Base-by-base conservation (phyloP, 2,888 invertebrate genomes). In the Antitype chi region DNA sequence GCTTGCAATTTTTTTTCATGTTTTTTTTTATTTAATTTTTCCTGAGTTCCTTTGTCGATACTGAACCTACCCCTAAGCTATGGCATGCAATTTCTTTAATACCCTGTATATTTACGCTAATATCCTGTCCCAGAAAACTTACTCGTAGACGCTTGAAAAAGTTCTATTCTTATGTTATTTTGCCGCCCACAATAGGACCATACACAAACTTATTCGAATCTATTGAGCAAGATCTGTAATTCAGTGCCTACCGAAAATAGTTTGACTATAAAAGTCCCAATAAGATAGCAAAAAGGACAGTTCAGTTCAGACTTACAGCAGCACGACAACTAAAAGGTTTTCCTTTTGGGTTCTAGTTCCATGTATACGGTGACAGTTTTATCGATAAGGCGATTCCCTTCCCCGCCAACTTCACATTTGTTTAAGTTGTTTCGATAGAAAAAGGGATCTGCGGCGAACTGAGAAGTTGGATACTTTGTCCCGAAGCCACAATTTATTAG, bases 401-500 rank as follows among this genome's bases (percentile, higher is more conserved):
- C 78, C 67, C 78, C 77, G 75, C 70, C 82, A 70, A 81, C 67
- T 76, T 86, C 82, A 80, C 91, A 90, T 89, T 88, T 90, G 86
- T 90, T 88, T 84, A 86, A 88, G 89, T 89, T 89, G 85, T 89
- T 81, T 81, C 82, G 78, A 81, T 74, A 85, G 84, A 81, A 80
- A 81, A 83, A 82, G 76, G 77, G 82, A 75, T 84, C 59, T 81
- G 74, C 78, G 85, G 80, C 78, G 81, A 87, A 91, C 82, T 85
- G 78, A 75, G 78, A 88, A 91, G 85, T 90, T 89, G 81, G 90
- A 81, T 88, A 91, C 91, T 92, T 91, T 91, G 90, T 89, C 88
- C 86, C 82, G 89, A 85, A 88, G 90, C 92, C 92, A 88, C 92
- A 91, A 93, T 94, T 92, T 93, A 93, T 93, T 92, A 89, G 92